Evolutionary conservation across 2,888 invertebrate genomes (phyloP).

Genomic region (Mycalesis mineus): DNA sequence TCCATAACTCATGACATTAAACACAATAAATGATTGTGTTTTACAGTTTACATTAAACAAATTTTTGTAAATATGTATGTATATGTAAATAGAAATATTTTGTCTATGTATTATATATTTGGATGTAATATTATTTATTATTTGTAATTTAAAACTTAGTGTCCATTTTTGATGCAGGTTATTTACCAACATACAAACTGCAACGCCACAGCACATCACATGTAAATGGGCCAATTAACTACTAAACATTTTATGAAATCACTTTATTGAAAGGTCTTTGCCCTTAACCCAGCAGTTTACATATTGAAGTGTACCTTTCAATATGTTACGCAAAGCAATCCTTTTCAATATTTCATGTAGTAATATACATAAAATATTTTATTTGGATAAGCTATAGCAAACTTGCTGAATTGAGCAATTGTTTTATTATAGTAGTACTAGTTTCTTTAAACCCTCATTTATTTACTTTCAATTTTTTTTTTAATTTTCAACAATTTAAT

Average conservation of each 20-base stretch:
- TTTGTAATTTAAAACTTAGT: too few species aligned
- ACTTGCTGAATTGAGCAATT: not conserved
- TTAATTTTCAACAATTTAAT: too few species aligned
- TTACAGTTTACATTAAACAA: too few species aligned
- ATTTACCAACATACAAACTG: constrained; percentile 1
- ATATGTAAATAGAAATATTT: too few species aligned
- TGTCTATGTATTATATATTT: too few species aligned
- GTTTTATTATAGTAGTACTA: not conserved
- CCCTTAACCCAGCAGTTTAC: constrained; percentile 17
- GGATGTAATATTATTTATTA: too few species aligned
- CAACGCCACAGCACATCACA: constrained; percentile 6
- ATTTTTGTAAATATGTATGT: too few species aligned
- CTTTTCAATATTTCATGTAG: not conserved
- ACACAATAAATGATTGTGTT: too few species aligned
- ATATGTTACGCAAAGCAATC: constrained; percentile 4
- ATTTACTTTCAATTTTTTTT: too few species aligned
- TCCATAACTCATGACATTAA: too few species aligned
- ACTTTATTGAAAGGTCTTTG: constrained; percentile 26
- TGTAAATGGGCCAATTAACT: constrained; percentile 26
- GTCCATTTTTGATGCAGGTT: not conserved
- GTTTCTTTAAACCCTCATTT: too few species aligned
- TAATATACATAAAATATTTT: not conserved
- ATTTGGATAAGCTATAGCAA: not conserved
- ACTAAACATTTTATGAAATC: constrained; percentile 24
- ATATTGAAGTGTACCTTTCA: constrained; percentile 19